These are phyloP conservation scores for Xylophagus ater DNA, from an alignment of 2,888 invertebrate genomes.

Conservation along the genomic window DNA sequence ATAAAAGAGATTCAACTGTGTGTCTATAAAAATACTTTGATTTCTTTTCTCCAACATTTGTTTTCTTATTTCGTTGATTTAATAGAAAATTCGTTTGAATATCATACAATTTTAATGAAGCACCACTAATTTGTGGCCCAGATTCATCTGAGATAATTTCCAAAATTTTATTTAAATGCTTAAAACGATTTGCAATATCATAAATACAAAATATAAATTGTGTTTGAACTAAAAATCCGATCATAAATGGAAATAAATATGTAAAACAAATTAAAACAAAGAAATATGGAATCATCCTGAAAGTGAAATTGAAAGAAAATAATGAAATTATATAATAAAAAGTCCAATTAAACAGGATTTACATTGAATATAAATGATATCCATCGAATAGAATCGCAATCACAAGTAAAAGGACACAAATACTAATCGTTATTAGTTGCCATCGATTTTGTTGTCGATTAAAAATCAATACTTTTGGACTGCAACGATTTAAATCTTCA, in stretches of 20 bases:
- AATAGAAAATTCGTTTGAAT: constrained; percentile 28
- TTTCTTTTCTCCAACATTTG: constrained; percentile 11
- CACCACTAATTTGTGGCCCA: constrained; percentile 24
- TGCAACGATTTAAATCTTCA: constrained; percentile 25
- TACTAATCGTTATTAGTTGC: constrained; percentile 24
- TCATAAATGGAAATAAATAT: constrained; percentile 28
- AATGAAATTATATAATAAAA: neutral
- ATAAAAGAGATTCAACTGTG: neutral
- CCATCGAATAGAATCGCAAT: constrained; percentile 19
- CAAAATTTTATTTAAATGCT: constrained; percentile 29
- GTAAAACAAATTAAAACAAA: constrained; percentile 10
- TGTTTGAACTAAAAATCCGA: constrained; percentile 30
- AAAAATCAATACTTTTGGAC: constrained; percentile 15
- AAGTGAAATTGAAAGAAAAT: too few species aligned
- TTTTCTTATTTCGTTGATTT: constrained; percentile 13
- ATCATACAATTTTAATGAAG: constrained; percentile 30
- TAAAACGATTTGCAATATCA: constrained; percentile 32
- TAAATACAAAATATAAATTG: constrained; percentile 34
- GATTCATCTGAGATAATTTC: constrained; percentile 32
- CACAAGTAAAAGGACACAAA: constrained; percentile 26
- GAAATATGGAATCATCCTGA: constrained; percentile 1
- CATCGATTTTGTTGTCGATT: constrained; percentile 14
- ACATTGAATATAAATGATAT: constrained; percentile 4
- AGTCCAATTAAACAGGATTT: neutral
- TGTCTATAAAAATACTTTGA: constrained; percentile 11